Conservation (phyloP, 2,888 invertebrate genomes). For the Luperina testacea region DNA sequence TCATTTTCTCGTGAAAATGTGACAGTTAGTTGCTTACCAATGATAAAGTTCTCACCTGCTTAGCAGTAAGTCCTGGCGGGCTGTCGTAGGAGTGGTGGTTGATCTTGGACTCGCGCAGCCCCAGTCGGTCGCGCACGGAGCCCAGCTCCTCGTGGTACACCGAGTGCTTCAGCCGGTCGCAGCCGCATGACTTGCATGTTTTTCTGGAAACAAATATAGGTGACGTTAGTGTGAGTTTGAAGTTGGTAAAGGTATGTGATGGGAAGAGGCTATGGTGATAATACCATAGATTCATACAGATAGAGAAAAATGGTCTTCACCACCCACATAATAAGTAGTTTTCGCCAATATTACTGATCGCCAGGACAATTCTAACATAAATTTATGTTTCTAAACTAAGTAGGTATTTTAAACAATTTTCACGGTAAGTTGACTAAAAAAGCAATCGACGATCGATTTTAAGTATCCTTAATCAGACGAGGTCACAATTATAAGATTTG, state of each 20-base stretch:
- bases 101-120: conserved; percentile 90
- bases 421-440: neutral
- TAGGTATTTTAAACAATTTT: neutral
- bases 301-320: neutral
- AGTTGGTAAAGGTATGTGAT: neutral
- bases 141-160: conserved; percentile 96
- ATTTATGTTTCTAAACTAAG: neutral
- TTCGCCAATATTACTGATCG: neutral
- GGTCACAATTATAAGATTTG: neutral
- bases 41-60: conserved; percentile 82
- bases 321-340: neutral
- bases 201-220: conserved; percentile 92
- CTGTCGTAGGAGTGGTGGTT: conserved; percentile 89
- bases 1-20: neutral
- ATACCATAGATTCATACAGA: neutral
- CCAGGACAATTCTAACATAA: neutral
- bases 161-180: conserved; percentile 96
- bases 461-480: neutral
- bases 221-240: neutral
- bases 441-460: neutral
- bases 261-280: neutral
- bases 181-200: conserved; percentile 97
- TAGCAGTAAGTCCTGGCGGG: conserved; percentile 94
- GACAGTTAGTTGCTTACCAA: neutral
- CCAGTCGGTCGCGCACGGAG: conserved; percentile 93